phyloP scores from a whole-genome alignment of 2,113 vertebrate genomes.

The Ptychochromis oligacanthus region DNA sequence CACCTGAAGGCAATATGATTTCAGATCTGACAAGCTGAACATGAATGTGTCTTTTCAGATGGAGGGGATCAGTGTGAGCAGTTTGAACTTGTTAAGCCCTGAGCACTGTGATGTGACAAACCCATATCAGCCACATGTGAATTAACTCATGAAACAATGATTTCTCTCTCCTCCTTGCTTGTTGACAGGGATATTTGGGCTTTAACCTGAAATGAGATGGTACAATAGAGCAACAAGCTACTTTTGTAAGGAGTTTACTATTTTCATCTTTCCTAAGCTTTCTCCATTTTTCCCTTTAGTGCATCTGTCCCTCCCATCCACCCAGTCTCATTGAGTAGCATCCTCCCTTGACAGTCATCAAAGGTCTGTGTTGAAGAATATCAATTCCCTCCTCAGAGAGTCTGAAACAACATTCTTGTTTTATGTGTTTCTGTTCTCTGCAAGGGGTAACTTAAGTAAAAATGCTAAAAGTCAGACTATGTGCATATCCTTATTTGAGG shows the following conservation, averaged over 20 bases:
- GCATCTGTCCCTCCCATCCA: neutral
- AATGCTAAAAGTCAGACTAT: neutral
- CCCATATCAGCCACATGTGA: slow-evolving; percentile 27
- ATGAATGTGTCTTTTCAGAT: neutral
- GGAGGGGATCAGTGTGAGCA: slow-evolving; percentile 1
- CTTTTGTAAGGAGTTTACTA: slow-evolving; percentile 25
- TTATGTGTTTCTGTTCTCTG: neutral
- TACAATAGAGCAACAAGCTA: neutral
- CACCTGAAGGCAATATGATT: slow-evolving; percentile 25
- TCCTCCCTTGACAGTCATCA: slow-evolving; percentile 19
- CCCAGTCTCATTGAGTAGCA: neutral
- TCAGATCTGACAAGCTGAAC: slow-evolving; percentile 31
- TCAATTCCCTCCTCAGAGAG: slow-evolving; percentile 5
- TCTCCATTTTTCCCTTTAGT: neutral
- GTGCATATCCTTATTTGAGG: neutral
- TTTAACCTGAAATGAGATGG: slow-evolving; percentile 7
- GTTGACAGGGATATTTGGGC: neutral
- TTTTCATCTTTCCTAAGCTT: slow-evolving; percentile 20
- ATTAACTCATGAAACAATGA: slow-evolving; percentile 27
- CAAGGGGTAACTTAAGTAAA: neutral
- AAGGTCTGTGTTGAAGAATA: slow-evolving; percentile 13
- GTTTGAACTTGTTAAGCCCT: slow-evolving; percentile 10
- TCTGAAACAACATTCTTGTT: neutral
- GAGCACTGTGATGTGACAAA: slow-evolving; percentile 30
- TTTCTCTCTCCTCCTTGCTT: slow-evolving; percentile 14